Conservation (phyloP, 2,113 vertebrate species). For the Pogona vitticeps region DNA sequence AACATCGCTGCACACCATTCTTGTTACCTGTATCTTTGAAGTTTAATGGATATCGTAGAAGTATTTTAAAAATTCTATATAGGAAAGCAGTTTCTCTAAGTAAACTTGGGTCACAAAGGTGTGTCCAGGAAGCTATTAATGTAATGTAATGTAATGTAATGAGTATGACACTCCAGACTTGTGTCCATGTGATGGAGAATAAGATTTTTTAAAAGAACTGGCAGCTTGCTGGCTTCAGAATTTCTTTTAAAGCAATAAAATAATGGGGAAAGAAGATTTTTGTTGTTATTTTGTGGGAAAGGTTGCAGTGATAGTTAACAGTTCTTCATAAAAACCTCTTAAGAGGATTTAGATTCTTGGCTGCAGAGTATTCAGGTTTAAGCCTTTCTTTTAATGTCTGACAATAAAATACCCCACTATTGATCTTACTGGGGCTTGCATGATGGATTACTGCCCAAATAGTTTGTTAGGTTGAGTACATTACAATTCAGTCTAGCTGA, state of each 20-base stretch:
- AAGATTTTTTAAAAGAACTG: conserved; percentile 21
- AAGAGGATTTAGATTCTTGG: conserved; percentile 45
- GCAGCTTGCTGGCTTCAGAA: conserved; percentile 19
- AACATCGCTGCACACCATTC: conserved; percentile 33
- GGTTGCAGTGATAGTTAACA: conserved; percentile 29
- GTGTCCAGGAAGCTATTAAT: background rate
- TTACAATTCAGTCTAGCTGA: background rate
- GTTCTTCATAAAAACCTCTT: conserved; percentile 18
- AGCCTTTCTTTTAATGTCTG: conserved; percentile 45
- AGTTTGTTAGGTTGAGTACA: background rate
- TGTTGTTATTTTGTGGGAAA: conserved; percentile 59
- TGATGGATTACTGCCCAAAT: background rate
- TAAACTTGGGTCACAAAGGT: background rate
- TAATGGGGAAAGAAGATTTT: conserved; percentile 45
- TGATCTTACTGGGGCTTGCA: background rate
- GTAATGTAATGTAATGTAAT: background rate
- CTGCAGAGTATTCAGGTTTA: conserved; percentile 50
- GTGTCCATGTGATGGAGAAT: background rate
- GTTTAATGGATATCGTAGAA: conserved; percentile 41
- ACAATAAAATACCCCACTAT: background rate
- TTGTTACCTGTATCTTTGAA: conserved; percentile 61
- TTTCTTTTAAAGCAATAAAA: conserved; percentile 74
- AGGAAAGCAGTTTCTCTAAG: conserved; percentile 32
- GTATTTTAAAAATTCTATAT: conserved; percentile 22
- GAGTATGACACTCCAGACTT: background rate